These are phyloP conservation scores for Aradophagus sp. DNA, from an alignment of 1,140 invertebrate species.

Conservation along the genomic window DNA sequence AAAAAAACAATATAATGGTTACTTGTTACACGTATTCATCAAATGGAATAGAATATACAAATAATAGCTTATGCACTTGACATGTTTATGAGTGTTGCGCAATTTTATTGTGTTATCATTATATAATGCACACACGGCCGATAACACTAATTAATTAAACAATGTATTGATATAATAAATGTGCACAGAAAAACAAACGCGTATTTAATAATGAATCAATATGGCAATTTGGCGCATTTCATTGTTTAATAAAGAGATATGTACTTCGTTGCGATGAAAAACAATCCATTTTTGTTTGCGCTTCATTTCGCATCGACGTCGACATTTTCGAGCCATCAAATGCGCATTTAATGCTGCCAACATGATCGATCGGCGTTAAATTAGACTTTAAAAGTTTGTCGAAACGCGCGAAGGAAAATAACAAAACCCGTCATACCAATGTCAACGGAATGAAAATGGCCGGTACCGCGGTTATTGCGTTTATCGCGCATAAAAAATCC, in stretches of 20 bases:
- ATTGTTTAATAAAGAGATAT: too few relatives aligned
- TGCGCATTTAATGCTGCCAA: too few relatives aligned
- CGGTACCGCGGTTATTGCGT: constrained; percentile 20
- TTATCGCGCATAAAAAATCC: constrained; percentile 39
- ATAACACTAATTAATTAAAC: not conserved
- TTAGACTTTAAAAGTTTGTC: constrained; percentile 7
- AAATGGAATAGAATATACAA: constrained; percentile 13
- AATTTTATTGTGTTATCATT: constrained; percentile 16
- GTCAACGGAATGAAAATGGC: constrained; percentile 31
- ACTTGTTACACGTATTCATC: constrained; percentile 9
- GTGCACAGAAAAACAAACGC: too few relatives aligned
- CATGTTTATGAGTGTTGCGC: constrained; percentile 9
- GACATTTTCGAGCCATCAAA: too few relatives aligned
- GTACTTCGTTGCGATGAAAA: not conserved
- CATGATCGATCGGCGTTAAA: too few relatives aligned
- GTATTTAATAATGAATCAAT: too few relatives aligned
- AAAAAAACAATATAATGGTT: constrained; percentile 13
- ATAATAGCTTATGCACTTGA: constrained; percentile 4
- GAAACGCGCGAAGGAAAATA: constrained; percentile 9
- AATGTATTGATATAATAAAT: too few relatives aligned
- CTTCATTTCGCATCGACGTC: not conserved
- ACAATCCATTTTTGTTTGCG: not conserved
- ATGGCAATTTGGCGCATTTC: too few relatives aligned
- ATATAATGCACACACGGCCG: constrained; percentile 2
- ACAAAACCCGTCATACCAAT: constrained; percentile 14